Conservation (phyloP, 2,113 vertebrate genomes). For the Crotalus viridis region DNA sequence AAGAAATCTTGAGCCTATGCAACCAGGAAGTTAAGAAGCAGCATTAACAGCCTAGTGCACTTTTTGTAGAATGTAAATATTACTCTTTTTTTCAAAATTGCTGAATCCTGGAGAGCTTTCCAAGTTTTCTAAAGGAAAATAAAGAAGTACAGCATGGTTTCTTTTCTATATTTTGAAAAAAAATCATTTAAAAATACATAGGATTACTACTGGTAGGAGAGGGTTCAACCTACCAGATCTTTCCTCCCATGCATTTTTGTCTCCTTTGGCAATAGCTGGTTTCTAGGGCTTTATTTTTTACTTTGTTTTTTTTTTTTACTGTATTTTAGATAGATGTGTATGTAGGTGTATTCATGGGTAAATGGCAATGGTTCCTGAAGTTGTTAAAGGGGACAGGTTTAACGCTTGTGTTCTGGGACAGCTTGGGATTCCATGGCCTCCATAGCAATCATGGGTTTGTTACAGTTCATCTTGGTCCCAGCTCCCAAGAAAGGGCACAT, state of each 20-base stretch:
- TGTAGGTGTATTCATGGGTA: background rate
- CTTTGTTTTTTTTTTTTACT: background rate
- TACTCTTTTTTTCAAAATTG: background rate
- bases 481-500: background rate
- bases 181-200: background rate
- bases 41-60: background rate
- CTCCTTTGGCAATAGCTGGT: background rate
- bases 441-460: background rate
- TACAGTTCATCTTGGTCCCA: background rate
- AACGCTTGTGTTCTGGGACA: background rate
- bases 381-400: background rate
- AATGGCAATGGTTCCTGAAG: background rate
- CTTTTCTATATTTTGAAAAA: background rate
- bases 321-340: background rate
- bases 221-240: background rate
- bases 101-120: background rate
- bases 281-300: background rate
- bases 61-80: background rate
- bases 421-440: background rate
- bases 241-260: background rate
- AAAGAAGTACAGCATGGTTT: background rate
- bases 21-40: background rate
- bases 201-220: background rate
- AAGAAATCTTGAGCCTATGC: background rate
- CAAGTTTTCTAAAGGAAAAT: background rate